phyloP scores from a whole-genome alignment of 30 jellyfish, hydroid and myxozoan genomes.

The Aurelia aurita complex sp. Pacific region DNA sequence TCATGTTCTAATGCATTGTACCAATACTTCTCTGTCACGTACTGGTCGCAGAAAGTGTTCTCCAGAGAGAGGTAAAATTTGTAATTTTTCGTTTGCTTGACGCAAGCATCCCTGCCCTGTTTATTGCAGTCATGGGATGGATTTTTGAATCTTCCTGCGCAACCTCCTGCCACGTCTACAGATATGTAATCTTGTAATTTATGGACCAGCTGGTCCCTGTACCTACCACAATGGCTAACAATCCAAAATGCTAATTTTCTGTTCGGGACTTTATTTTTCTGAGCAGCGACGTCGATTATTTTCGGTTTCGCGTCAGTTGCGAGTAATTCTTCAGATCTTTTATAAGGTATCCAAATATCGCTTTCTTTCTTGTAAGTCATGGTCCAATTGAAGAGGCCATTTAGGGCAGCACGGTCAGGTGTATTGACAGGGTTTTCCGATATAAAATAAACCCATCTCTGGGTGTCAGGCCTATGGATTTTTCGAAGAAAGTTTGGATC shows the following conservation, averaged over 20 bases:
- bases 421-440: slow-evolving; percentile 91
- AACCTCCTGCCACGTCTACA: slow-evolving; percentile 60
- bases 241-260: slow-evolving; percentile 54
- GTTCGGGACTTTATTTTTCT: slow-evolving; percentile 40
- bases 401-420: slow-evolving; percentile 57
- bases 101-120: slow-evolving; percentile 37
- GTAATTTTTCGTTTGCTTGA: slow-evolving; percentile 12
- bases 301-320: slow-evolving; percentile 14
- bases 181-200: slow-evolving; percentile 38
- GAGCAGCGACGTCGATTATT: slow-evolving; percentile 35
- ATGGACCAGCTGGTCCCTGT: slow-evolving; percentile 33
- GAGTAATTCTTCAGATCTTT: slow-evolving; percentile 4
- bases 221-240: slow-evolving; percentile 56
- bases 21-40: slow-evolving; percentile 77
- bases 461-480: slow-evolving; percentile 52
- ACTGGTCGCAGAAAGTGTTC: slow-evolving; percentile 61
- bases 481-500: slow-evolving; percentile 27
- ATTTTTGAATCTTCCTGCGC: slow-evolving; percentile 22
- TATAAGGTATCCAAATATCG: slow-evolving; percentile 67
- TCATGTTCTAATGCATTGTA: slow-evolving; percentile 29
- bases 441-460: slow-evolving; percentile 92
- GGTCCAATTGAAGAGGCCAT: slow-evolving; percentile 89
- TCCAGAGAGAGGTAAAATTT: slow-evolving; percentile 69
- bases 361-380: slow-evolving; percentile 74
- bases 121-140: slow-evolving; percentile 8